Evolutionary conservation across 2,888 invertebrate genomes (phyloP), one percentile per base, ranked within the genome.

Genomic region (Melinaea marsaeus): DNA sequence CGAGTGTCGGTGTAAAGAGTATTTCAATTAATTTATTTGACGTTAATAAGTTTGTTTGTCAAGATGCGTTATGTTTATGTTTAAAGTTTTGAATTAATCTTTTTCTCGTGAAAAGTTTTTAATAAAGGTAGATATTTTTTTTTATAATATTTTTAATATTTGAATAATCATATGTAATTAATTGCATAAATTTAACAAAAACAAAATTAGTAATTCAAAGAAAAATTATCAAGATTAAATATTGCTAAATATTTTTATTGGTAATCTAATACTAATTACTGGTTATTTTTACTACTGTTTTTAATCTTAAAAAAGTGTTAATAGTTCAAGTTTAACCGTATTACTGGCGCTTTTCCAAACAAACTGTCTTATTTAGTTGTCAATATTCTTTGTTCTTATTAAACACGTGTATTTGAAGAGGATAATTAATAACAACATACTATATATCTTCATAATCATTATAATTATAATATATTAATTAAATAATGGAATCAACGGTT

Each of bases 1-100:
- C 48, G 13, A 22, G 61, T 56, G 32, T 37, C 56, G 58, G 59
- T 55, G 45, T 47, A 11, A n/a, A 55, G 45, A 59, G 35, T 66
- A 61, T 64, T 46, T 60, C 35, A 47, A 64, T 62, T 67, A 65
- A 68, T 65, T 71, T 62, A 51, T 55, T 62, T 61, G 71, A 71
- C 65, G 69, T 73, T 72, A 68, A 56, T 59, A 56, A 65, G 69
- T 71, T 71, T 73, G 72, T 67, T 79, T 77, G 76, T 77, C 77
- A 73, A 72, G 69, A 55, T 72, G 71, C 68, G 65, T 58, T 71
- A 65, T 33, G 61, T 62, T 73, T 78, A 79, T 79, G 74, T 72
- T 73, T 79, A 69, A 67, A 69, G 58, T 57, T 66, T 35, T 55
- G 63, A 59, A 69, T 70, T 64, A n/a, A 47, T 13, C 13, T 22